Conservation (phyloP, 2,888 invertebrate species). For the Halictus quadricinctus region DNA sequence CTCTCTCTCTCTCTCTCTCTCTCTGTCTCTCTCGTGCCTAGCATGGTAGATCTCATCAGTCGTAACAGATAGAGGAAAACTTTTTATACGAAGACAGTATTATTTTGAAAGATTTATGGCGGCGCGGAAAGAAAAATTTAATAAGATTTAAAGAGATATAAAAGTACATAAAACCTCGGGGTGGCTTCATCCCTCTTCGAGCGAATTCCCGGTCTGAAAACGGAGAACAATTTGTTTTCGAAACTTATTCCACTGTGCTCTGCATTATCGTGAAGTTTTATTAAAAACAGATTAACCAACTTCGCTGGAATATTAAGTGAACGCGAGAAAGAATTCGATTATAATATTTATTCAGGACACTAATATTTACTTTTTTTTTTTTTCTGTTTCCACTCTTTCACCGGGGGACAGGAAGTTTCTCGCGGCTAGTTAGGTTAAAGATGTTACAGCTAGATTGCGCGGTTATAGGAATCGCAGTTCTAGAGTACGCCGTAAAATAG, state of each 20-base stretch:
- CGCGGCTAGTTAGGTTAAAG: not conserved
- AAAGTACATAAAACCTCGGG: conserved; percentile 23
- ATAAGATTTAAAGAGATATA: conserved; percentile 19
- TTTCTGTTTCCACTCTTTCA: not conserved
- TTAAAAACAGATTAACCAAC: conserved; percentile 19
- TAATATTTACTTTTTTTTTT: not conserved
- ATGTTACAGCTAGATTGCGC: not conserved
- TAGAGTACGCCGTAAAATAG: not conserved
- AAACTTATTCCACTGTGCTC: conserved; percentile 16
- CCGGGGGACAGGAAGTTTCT: not conserved
- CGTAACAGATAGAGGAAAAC: conserved; percentile 24
- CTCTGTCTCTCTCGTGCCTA: too few relatives aligned
- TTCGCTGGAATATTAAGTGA: conserved; percentile 1
- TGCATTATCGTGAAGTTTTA: conserved; percentile 15
- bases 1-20: too few relatives aligned
- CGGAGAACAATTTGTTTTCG: conserved; percentile 6
- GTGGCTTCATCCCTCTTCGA: not conserved
- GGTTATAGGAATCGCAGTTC: not conserved
- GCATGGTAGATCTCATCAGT: conserved; percentile 6
- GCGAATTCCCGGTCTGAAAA: not conserved
- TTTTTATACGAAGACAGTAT: conserved; percentile 16
- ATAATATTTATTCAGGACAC: conserved; percentile 2
- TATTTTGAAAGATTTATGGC: conserved; percentile 26
- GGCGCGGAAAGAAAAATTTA: conserved; percentile 17
- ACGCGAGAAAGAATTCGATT: not conserved